Evolutionary conservation across 2,113 vertebrate species (phyloP).

Genomic region (Seriola dumerili): DNA sequence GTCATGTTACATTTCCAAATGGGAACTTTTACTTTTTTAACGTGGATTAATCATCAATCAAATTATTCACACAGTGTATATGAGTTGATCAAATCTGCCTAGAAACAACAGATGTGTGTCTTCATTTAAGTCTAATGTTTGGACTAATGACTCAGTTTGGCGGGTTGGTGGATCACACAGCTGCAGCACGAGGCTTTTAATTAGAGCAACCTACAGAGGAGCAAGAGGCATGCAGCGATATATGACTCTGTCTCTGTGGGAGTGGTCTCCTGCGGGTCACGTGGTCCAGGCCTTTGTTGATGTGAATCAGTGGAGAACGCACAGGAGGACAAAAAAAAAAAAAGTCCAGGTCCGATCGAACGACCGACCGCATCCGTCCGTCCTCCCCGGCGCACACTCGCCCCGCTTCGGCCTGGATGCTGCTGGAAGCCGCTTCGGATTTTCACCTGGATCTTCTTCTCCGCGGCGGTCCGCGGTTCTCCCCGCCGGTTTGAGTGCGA

Average conservation of each 20-base stretch:
- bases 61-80: too few relatives aligned
- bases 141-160: too few relatives aligned
- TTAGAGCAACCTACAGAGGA: not conserved
- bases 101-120: too few relatives aligned
- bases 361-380: slow-evolving; percentile 17
- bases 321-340: slow-evolving; percentile 38
- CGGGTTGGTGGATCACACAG: too few relatives aligned
- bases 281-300: slow-evolving; percentile 79
- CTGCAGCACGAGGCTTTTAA: not conserved
- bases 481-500: slow-evolving; percentile 39
- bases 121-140: too few relatives aligned
- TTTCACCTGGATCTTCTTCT: slow-evolving; percentile 20
- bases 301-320: slow-evolving; percentile 54
- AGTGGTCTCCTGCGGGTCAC: slow-evolving; percentile 72
- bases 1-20: too few relatives aligned
- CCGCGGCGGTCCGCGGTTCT: slow-evolving; percentile 23
- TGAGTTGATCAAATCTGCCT: too few relatives aligned
- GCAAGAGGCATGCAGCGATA: slow-evolving; percentile 1
- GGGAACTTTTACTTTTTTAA: too few relatives aligned
- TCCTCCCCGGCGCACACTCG: slow-evolving; percentile 31
- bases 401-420: slow-evolving; percentile 52
- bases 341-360: slow-evolving; percentile 28
- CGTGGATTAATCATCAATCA: too few relatives aligned
- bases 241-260: slow-evolving; percentile 37
- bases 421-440: slow-evolving; percentile 7